Base-by-base conservation (phyloP, 1,140 invertebrate species). In the Hetaerina americana region DNA sequence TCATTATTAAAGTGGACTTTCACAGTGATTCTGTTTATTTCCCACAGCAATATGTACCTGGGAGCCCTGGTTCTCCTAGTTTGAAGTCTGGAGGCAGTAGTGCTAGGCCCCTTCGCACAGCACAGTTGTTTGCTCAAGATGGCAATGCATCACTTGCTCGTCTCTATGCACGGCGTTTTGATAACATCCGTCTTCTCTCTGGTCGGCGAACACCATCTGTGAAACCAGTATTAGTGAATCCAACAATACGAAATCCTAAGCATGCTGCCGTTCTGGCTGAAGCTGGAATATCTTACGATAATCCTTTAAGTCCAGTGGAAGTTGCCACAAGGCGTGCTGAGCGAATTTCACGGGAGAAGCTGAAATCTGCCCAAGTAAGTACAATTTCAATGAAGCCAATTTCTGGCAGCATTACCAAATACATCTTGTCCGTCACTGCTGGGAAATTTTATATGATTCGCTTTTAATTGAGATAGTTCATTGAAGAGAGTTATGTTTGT, bases 281-380 rank as follows among this genome's bases (percentile, higher is more conserved):
- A 68, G 89, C 87, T 78, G 90, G 90, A 5, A 92, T 98, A 68
- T 88, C 88, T 77, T 93, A 95, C 77, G 95, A 98, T 75, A 86
- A 85, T 73, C 95, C 95, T 0, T 81, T 94, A 24, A 86, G 87
- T 71, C 95, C 95, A 0, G 87, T 90, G 75, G 90, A 94, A 75
- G 91, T 97, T 29, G 95, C 95, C 1, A 84, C 87, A 6, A 88
- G 89, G 69, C 84, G 94, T 75, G 92, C 92, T 1, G 95, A 97
- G 76, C 84, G 93, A 57, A 57, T 57, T 57, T 12, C 40, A 5
- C 15, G 40, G 40, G 40, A 57, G 10, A 57, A 57, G 22, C 22
- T 57, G 74, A 85, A 88, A 73, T 79, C 84, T 75, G 74, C 75
- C 22, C 72, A 72, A 27, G 74, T 72, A 69, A 5, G n/a, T n/a